Percentiles rank a stretch among this genome's conserved stretches.
Conservation (phyloP, 2,113 vertebrate genomes). For the Cebus imitator region DNA sequence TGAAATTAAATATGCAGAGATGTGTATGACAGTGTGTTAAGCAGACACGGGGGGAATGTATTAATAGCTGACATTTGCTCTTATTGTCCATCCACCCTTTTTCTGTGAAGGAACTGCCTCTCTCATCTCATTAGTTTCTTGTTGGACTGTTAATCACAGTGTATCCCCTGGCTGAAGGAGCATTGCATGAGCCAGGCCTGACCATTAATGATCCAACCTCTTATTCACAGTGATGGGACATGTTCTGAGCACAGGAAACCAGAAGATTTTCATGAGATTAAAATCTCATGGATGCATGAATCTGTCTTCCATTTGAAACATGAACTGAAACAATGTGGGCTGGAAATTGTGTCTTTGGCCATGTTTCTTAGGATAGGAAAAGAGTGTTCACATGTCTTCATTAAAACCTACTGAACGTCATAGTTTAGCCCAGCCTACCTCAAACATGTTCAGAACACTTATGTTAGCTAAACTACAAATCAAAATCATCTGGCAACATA, state of each 20-base stretch:
- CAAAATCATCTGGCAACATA: neutral
- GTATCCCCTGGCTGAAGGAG: neutral
- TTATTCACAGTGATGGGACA: neutral
- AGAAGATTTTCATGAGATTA: neutral
- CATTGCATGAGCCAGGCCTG: neutral
- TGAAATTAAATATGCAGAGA: neutral
- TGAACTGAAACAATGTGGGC: neutral
- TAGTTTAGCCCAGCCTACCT: neutral
- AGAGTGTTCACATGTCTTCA: neutral
- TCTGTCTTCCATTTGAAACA: neutral
- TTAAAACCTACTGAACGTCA: neutral
- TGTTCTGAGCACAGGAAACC: neutral
- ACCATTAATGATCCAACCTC: neutral
- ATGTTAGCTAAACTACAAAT: neutral
- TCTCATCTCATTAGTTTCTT: neutral
- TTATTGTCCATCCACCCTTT: neutral
- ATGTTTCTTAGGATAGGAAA: neutral
- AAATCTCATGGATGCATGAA: neutral
- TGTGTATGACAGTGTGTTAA: neutral
- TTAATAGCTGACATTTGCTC: neutral
- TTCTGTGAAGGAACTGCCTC: neutral
- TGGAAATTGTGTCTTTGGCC: neutral
- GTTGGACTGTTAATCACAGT: neutral
- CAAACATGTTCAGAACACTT: neutral
- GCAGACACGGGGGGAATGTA: neutral